Percentiles rank a stretch among this genome's conserved stretches.
phyloP scores from a whole-genome alignment of 2,797 vertebrate genomes.

The Sebastes steindachneri region DNA sequence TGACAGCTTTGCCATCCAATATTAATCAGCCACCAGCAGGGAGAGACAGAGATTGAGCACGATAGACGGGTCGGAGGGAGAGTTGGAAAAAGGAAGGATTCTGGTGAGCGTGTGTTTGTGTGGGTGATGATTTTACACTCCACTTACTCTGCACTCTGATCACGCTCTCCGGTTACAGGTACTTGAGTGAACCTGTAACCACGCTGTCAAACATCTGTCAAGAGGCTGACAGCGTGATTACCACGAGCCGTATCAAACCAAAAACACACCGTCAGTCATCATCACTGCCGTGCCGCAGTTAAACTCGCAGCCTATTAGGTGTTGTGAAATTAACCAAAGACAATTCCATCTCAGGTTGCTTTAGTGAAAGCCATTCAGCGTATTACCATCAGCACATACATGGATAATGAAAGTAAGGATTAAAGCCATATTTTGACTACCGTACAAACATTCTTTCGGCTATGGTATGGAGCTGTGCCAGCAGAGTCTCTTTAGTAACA shows the following conservation, averaged over 20 bases:
- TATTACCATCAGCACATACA: conserved; percentile 6
- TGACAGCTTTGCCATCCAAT: conserved; percentile 43
- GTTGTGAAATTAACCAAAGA: conserved; percentile 32
- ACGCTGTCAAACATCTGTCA: conserved; percentile 59
- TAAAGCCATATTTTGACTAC: background rate
- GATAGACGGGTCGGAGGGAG: conserved; percentile 10
- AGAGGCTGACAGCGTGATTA: conserved; percentile 41
- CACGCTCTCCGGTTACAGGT: conserved; percentile 44
- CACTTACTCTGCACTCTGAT: conserved; percentile 43
- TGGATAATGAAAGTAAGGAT: background rate
- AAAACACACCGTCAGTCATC: conserved; percentile 4
- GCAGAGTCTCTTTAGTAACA: background rate
- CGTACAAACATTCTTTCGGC: background rate
- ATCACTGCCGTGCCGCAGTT: background rate
- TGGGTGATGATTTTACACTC: conserved; percentile 40
- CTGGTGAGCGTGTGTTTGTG: background rate
- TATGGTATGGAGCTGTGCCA: background rate
- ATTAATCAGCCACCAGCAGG: conserved; percentile 73
- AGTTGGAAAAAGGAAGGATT: background rate
- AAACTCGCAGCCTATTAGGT: conserved; percentile 10
- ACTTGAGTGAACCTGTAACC: conserved; percentile 44
- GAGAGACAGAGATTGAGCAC: conserved; percentile 57
- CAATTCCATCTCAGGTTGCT: background rate
- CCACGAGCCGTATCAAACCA: conserved; percentile 27
- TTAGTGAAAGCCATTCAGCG: conserved; percentile 4